Conservation (phyloP, 2,797 vertebrate genomes). For the Synaphobranchus kaupii region DNA sequence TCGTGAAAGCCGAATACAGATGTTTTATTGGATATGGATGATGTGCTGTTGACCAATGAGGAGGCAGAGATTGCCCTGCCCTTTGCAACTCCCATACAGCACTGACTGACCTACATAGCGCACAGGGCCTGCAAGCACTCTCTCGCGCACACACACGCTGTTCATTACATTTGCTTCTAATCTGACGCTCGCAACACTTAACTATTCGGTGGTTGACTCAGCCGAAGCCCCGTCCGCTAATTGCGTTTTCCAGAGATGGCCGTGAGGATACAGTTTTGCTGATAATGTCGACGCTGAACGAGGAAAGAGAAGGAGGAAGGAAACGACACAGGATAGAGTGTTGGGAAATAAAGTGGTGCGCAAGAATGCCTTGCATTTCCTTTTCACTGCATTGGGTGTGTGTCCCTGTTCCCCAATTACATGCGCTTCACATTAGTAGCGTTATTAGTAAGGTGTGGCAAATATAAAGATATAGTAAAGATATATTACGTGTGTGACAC, state of each 20-base stretch:
- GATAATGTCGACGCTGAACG: background rate
- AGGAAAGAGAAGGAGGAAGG: slow-evolving; percentile 13
- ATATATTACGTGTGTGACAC: background rate
- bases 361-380: background rate
- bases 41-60: slow-evolving; percentile 41
- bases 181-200: slow-evolving; percentile 44
- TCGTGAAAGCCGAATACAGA: slow-evolving; percentile 28
- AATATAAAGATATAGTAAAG: no score
- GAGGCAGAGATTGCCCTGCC: slow-evolving; percentile 35
- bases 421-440: background rate
- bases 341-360: background rate
- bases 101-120: slow-evolving; percentile 60
- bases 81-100: slow-evolving; percentile 42
- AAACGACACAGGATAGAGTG: slow-evolving; percentile 7
- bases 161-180: slow-evolving; percentile 32
- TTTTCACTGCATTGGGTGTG: background rate
- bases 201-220: slow-evolving; percentile 21
- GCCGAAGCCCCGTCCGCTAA: background rate
- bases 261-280: background rate
- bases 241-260: background rate
- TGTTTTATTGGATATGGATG: background rate
- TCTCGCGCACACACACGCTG: slow-evolving; percentile 21
- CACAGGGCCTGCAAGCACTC: background rate
- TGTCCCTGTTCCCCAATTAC: background rate
- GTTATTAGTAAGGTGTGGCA: no score